Evolutionary conservation across 2,797 vertebrate species (phyloP), one percentile per base, ranked within the genome.

Genomic region (Sternotherus odoratus): DNA sequence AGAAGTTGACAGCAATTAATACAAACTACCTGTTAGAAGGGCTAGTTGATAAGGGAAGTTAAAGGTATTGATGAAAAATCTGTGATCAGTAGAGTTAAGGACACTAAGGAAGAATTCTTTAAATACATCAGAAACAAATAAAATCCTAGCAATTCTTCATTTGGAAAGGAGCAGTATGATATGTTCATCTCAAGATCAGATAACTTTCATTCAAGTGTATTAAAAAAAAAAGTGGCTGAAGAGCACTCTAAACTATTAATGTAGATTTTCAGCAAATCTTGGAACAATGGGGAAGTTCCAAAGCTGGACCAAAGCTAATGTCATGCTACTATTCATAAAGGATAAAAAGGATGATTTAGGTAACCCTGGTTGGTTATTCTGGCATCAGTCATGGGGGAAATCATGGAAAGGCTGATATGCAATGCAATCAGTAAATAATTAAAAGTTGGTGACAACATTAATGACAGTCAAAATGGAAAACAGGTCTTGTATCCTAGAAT

Each of bases 401-500:
- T 36, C 94, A 90, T 82, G 81, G 78, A 90, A 94, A 77, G 69
- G 60, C 28, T 92, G 60, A 93, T 56, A 26, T 56, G 74, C 49
- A 95, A 92, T 94, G 95, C 36, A 36, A 66, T 57, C 56, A 57
- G 28, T 57, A 57, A 30, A 30, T 92, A 96, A 95, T 94, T 96
- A 95, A 94, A 82, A 94, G 95, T 94, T 77, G 3, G 63, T 80
- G 88, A 51, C 1, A 5, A 66, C 17, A n/a, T 66, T 66, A 66
- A 36, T 66, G 33, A n/a, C n/a, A 66, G 33, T 66, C 63, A 19
- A 66, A 3, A 36, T 8, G 16, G n/a, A 36, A 57, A 57, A 57
- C 28, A 30, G 26, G 28, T 30, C 56, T 30, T 57, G 56, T 13
- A 57, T 57, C 28, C 56, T 57, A 57, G 28, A 57, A 57, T 57